Conservation (phyloP, 2,888 invertebrate genomes). For the Prenolepis imparis region DNA sequence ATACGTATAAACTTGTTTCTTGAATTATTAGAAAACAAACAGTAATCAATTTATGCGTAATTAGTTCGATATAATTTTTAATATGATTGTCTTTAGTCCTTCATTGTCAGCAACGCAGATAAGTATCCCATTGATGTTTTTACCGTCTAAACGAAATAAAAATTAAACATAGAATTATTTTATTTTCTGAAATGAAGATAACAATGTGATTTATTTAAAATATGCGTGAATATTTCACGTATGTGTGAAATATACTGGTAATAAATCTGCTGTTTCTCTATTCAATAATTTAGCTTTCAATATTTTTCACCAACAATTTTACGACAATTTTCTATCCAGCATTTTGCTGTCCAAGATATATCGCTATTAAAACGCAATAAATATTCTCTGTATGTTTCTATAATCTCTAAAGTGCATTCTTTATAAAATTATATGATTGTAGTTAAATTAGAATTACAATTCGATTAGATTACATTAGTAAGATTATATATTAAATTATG, state of each 20-base stretch:
- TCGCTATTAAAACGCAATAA: too few species aligned
- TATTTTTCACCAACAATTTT: too few species aligned
- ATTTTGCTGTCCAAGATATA: too few species aligned
- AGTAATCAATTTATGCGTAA: background rate
- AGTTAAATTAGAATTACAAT: background rate
- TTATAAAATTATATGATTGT: too few species aligned
- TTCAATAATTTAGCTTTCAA: background rate
- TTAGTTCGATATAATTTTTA: background rate
- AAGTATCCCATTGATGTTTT: conserved; percentile 76
- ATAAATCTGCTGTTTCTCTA: background rate
- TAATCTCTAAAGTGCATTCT: too few species aligned
- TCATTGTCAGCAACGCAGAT: conserved; percentile 73
- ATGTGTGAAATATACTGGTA: background rate
- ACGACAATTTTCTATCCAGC: too few species aligned
- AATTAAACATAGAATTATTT: background rate
- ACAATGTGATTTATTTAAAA: background rate
- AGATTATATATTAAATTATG: background rate
- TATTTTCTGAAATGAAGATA: background rate
- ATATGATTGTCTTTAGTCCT: conserved; percentile 22
- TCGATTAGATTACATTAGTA: background rate
- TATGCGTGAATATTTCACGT: background rate
- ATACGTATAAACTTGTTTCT: background rate
- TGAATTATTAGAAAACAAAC: background rate
- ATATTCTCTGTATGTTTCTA: too few species aligned
- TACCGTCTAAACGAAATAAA: conserved; percentile 63